Evolutionary conservation across 2,888 invertebrate species (phyloP).

Genomic region (Drosophila paramelanica): DNA sequence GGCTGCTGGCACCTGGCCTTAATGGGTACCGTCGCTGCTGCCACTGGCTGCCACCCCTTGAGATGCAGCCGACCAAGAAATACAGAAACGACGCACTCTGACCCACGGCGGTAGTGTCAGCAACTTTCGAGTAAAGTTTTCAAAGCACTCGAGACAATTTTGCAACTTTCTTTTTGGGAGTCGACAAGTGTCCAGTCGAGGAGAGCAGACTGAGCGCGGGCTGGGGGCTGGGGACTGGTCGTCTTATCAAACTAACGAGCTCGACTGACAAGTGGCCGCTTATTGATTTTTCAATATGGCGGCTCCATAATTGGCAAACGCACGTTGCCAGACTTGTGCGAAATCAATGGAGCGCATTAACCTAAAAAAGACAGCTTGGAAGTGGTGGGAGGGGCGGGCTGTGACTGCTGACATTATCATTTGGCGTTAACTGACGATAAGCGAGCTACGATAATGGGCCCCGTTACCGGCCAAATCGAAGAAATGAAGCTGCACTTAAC

Average conservation of each 20-base stretch:
- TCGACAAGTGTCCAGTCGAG: conserved; percentile 38
- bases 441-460: conserved; percentile 51
- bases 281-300: conserved; percentile 73
- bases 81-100: conserved; percentile 62
- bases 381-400: not conserved
- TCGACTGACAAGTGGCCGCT: conserved; percentile 43
- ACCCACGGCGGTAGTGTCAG: conserved; percentile 35
- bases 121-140: conserved; percentile 60
- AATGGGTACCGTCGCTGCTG: conserved; percentile 38
- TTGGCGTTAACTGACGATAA: conserved; percentile 69
- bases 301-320: conserved; percentile 65
- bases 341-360: conserved; percentile 63
- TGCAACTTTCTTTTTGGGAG: conserved; percentile 69
- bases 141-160: conserved; percentile 82
- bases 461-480: conserved; percentile 66
- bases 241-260: conserved; percentile 62
- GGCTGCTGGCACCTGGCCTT: conserved; percentile 57
- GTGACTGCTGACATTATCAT: conserved; percentile 44
- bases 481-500: conserved; percentile 77
- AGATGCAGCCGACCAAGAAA: conserved; percentile 65
- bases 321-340: conserved; percentile 32
- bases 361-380: conserved; percentile 14
- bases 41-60: conserved; percentile 46
- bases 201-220: not conserved
- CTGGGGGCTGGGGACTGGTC: not conserved